Base-by-base conservation (phyloP, 2,113 vertebrate species). In the Spilogale gracilis region DNA sequence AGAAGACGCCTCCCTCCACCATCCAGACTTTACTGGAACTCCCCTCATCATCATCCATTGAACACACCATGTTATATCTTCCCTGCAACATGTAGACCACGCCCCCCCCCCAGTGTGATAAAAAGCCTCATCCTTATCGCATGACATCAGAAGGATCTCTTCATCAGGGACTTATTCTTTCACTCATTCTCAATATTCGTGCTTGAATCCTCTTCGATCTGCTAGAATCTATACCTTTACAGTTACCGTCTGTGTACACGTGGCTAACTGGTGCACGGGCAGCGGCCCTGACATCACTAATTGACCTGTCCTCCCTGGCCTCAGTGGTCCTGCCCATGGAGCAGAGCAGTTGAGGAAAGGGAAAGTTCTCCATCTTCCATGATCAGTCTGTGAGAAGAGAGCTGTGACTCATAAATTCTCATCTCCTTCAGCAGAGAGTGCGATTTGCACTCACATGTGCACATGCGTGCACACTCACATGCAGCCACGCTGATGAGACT, bases 361-460 rank as follows among this genome's bases (percentile, higher is more conserved):
- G n/a, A 67, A 17, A 45, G 52, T 6, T 25, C 38, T 76, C 23
- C 23, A 27, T 30, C 56, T 20, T 38, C 21, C 23, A 0, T 4
- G 21, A 50, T 65, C 48, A 12, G 18, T n/a, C 1, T 14, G 3
- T n/a, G 48, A 13, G 52, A 69, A 67, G 52, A 91, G 54, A 3
- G 54, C 20, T 27, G 50, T 25, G 4, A 8, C 45, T n/a, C 14
- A n/a, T 11, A 23, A 58, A 10, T 4, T 30, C 8, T 25, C 14
- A 25, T 60, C 27, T 71, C 38, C 32, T 30, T 67, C 14, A 69
- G 32, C 17, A 12, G 30, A 50, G 23, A 73, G 18, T 0, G 8
- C 18, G 5, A 1, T 9, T 10, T 20, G 1, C 6, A 30, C 8
- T 6, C 6, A 45, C 0, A 27, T 4, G 6, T 1, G 0, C n/a